phyloP scores from a whole-genome alignment of 2,888 invertebrate species.

The Girardia tigrina region DNA sequence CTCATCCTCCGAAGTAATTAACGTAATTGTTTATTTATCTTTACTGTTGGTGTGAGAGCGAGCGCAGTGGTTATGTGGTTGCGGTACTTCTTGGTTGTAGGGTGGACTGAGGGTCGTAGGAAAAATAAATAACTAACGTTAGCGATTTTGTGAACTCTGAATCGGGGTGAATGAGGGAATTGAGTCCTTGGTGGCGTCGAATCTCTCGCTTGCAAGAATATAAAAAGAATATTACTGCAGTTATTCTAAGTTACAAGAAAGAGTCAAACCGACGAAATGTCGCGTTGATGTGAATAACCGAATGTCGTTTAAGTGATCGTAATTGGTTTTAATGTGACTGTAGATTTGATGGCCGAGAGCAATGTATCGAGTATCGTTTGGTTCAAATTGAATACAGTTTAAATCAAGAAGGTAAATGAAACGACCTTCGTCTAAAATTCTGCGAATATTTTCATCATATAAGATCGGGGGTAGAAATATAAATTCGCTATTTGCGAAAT shows the following conservation, averaged over 20 bases:
- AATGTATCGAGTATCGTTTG: not conserved
- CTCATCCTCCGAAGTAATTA: too few species aligned
- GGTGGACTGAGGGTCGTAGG: too few species aligned
- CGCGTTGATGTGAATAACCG: not conserved
- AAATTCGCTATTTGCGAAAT: too few species aligned
- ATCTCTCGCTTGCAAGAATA: not conserved
- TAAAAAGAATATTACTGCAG: not conserved
- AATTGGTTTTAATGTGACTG: not conserved
- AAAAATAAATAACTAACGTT: too few species aligned
- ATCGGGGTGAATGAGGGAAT: not conserved
- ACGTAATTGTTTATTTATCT: too few species aligned
- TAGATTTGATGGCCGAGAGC: not conserved
- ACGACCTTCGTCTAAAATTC: too few species aligned
- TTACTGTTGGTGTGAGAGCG: too few species aligned
- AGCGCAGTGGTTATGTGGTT: too few species aligned
- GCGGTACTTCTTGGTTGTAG: too few species aligned
- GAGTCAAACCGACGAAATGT: not conserved
- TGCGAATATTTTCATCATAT: too few species aligned
- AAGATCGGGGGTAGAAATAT: too few species aligned
- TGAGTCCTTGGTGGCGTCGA: not conserved
- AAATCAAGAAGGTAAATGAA: not conserved
- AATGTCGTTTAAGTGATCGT: not conserved
- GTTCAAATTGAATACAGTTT: not conserved
- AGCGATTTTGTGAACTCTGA: not conserved
- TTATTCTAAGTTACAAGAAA: not conserved